Evolutionary conservation across 2,888 invertebrate species (phyloP).

Genomic region (Tetragonisca angustula): DNA sequence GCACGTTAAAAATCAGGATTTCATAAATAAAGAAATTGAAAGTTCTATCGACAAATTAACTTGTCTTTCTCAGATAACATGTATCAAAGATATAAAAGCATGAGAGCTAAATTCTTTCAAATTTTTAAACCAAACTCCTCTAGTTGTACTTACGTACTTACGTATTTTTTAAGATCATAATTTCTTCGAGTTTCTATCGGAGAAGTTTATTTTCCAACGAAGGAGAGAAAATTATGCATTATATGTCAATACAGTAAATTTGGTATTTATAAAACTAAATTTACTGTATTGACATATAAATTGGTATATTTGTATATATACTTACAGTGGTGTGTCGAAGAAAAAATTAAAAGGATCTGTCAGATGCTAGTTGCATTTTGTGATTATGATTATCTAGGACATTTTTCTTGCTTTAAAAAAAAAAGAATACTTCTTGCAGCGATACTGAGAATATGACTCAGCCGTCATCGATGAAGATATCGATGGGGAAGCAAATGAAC

Average conservation of each 20-base stretch:
- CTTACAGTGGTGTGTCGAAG: background rate
- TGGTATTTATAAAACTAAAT: background rate
- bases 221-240: background rate
- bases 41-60: no score
- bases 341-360: slow-evolving; percentile 21
- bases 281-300: no score
- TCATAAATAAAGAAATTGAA: no score
- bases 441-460: slow-evolving; percentile 16
- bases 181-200: background rate
- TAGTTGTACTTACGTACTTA: no score
- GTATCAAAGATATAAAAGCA: no score
- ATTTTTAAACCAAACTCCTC: no score
- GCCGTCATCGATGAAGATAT: slow-evolving; percentile 47
- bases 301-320: background rate
- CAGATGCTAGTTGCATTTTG: slow-evolving; percentile 8
- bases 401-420: slow-evolving; percentile 32
- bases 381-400: background rate
- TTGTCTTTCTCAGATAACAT: no score
- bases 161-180: background rate
- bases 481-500: slow-evolving; percentile 42
- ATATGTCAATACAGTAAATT: background rate
- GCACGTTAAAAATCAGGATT: no score
- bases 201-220: background rate
- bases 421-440: slow-evolving; percentile 3
- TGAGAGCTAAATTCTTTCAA: no score